Percentiles rank a stretch among this genome's conserved stretches.
Evolutionary conservation across 2,113 vertebrate species (phyloP).

Genomic region (human): DNA sequence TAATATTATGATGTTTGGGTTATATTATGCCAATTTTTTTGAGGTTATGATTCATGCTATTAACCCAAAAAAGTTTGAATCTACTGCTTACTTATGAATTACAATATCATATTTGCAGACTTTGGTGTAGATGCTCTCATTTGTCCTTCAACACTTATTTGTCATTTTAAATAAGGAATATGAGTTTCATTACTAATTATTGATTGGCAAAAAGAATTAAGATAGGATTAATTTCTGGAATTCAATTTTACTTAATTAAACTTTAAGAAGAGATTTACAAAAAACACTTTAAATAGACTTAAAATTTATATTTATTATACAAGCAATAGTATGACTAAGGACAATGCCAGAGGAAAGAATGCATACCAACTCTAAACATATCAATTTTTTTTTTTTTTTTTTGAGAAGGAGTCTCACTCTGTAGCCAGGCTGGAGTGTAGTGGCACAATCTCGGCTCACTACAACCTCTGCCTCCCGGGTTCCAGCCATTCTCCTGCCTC

Average conservation of each 20-base stretch:
- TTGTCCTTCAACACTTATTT: not conserved
- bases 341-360: not conserved
- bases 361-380: not conserved
- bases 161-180: not conserved
- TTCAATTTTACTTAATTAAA: slow-evolving; percentile 4
- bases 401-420: not conserved
- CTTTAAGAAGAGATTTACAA: not conserved
- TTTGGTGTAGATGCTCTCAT: not conserved
- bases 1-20: not conserved
- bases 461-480: too few relatives aligned
- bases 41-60: not conserved
- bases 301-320: not conserved
- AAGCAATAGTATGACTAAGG: not conserved
- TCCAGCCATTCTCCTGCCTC: too few relatives aligned
- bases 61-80: not conserved
- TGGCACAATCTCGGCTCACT: not conserved
- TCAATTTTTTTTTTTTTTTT: not conserved
- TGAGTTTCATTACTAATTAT: not conserved
- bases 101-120: not conserved
- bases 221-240: not conserved
- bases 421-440: too few relatives aligned
- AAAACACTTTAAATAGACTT: not conserved
- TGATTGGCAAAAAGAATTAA: not conserved
- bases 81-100: not conserved
- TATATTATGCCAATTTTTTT: not conserved